A percentile compares a stretch with the other conserved stretches of the same genome.
Conservation (phyloP, 2,113 vertebrate genomes). For the Stercorarius parasiticus region DNA sequence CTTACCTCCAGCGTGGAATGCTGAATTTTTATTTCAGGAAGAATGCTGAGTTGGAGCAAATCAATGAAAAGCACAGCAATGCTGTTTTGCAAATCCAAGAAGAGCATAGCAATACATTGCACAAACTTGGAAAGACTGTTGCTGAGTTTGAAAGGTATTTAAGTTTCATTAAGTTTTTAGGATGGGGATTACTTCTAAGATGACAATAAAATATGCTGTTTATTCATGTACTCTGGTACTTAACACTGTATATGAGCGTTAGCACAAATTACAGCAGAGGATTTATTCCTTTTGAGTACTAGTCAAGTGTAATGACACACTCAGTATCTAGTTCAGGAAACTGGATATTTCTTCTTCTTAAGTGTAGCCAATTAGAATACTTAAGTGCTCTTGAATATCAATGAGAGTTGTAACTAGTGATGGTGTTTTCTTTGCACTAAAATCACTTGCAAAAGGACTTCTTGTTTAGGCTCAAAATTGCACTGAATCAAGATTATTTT, state of each 20-base stretch:
- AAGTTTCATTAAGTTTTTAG: not conserved
- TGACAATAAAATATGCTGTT: not conserved
- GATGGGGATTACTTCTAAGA: not conserved
- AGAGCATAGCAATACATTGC: constrained; percentile 52
- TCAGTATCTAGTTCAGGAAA: not conserved
- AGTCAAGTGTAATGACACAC: not conserved
- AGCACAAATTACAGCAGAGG: not conserved
- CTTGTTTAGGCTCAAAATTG: not conserved
- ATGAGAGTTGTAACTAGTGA: not conserved
- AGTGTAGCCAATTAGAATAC: not conserved
- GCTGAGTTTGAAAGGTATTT: constrained; percentile 84
- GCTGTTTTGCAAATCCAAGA: constrained; percentile 72
- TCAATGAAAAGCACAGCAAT: constrained; percentile 61
- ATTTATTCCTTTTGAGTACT: not conserved
- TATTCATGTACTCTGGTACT: not conserved
- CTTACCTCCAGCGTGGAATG: not conserved
- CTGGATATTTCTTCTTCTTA: not conserved
- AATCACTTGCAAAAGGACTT: not conserved
- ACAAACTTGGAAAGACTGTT: constrained; percentile 70
- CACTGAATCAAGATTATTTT: fast-evolving
- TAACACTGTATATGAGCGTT: fast-evolving
- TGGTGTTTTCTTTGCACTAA: not conserved
- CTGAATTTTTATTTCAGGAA: constrained; percentile 69
- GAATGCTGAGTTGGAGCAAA: constrained; percentile 68
- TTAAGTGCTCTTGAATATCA: not conserved